phyloP scores from a whole-genome alignment of 64 coral and sea anemone genomes.

The Porites australiensis region DNA sequence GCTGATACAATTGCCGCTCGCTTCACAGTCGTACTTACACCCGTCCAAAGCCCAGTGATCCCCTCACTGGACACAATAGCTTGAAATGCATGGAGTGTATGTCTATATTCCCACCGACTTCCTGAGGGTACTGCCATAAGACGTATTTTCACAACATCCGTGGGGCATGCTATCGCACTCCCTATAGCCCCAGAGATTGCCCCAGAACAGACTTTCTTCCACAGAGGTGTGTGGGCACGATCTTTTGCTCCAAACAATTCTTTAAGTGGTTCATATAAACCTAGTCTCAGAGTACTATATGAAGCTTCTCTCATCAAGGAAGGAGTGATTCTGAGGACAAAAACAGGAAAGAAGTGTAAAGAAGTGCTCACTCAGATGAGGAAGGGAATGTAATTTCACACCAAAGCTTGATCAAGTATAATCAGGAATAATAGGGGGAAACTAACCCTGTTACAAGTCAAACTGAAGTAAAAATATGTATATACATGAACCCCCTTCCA shows the following conservation, averaged over 20 bases:
- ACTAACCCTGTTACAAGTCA: too few species aligned
- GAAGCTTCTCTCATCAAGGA: constrained; percentile 77
- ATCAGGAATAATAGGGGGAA: too few species aligned
- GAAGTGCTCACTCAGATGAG: too few species aligned
- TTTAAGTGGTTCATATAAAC: constrained; percentile 79
- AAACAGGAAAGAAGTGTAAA: neutral
- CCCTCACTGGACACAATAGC: constrained; percentile 73
- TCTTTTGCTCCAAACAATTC: constrained; percentile 76
- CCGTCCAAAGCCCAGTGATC: constrained; percentile 77
- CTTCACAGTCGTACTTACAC: constrained; percentile 82
- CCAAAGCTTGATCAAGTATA: too few species aligned
- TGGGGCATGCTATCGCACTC: constrained; percentile 77
- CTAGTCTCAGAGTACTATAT: constrained; percentile 72
- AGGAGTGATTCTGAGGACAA: constrained; percentile 31
- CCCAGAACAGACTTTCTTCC: constrained; percentile 75
- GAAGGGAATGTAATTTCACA: too few species aligned
- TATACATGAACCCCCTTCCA: too few species aligned
- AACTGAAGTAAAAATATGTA: too few species aligned
- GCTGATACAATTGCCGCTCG: constrained; percentile 82
- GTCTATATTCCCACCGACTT: constrained; percentile 49
- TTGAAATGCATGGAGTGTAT: constrained; percentile 76
- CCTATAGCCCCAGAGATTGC: constrained; percentile 78
- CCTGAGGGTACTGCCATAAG: constrained; percentile 59
- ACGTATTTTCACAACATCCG: constrained; percentile 82
- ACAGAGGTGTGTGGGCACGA: constrained; percentile 61